Percentiles rank a stretch among this genome's conserved stretches.
Evolutionary conservation across 2,113 vertebrate genomes (phyloP).

Genomic region (Leucopsar rothschildi): DNA sequence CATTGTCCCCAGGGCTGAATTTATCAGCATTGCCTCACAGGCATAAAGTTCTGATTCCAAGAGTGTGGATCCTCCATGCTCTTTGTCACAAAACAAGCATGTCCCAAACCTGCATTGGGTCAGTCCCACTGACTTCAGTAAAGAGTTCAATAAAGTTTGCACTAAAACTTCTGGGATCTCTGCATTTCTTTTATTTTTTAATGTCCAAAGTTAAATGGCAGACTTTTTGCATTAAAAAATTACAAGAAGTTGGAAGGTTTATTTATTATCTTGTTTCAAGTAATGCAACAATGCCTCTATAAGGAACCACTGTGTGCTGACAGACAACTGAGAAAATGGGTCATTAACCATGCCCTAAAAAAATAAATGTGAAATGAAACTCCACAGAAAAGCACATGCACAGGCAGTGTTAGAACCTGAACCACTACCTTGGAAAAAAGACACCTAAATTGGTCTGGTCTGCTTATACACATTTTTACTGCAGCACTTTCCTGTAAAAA

Average conservation of each 20-base stretch:
- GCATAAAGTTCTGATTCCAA: not conserved
- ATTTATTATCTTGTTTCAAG: not conserved
- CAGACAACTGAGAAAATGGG: not conserved
- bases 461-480: not conserved
- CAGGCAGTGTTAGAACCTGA: not conserved
- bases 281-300: not conserved
- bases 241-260: not conserved
- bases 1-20: not conserved
- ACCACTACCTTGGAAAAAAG: not conserved
- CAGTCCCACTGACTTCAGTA: not conserved
- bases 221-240: not conserved
- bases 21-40: not conserved
- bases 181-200: not conserved
- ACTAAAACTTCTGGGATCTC: not conserved
- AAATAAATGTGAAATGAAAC: not conserved
- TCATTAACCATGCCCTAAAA: not conserved
- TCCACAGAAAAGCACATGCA: not conserved
- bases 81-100: not conserved
- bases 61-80: not conserved
- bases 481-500: not conserved
- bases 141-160: not conserved
- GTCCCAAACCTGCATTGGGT: not conserved
- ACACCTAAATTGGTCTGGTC: accelerated
- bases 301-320: not conserved
- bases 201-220: not conserved